A percentile compares a stretch with the other conserved stretches of the same genome.
Conservation (phyloP, 2,113 vertebrate species). For the Rhadina sibilatrix region DNA sequence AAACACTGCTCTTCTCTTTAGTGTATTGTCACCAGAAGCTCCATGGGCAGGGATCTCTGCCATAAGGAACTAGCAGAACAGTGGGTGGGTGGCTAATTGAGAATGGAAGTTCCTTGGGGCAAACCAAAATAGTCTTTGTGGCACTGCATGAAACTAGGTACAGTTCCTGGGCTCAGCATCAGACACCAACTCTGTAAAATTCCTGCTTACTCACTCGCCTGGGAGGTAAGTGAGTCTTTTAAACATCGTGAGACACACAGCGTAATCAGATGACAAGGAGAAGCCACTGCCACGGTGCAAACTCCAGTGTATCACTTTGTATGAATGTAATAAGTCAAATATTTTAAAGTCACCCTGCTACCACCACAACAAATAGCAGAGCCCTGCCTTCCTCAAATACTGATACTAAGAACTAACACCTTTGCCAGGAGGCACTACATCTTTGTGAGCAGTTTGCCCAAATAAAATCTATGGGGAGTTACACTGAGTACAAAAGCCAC, state of each 20-base stretch:
- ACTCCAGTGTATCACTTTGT: not conserved
- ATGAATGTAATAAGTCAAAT: not conserved
- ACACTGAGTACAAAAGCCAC: not conserved
- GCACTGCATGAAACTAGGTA: not conserved
- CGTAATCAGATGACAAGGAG: not conserved
- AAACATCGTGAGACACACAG: not conserved
- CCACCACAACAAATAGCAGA: not conserved
- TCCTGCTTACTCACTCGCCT: not conserved
- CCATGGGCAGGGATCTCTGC: not conserved
- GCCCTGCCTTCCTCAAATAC: not conserved
- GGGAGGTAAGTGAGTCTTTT: not conserved
- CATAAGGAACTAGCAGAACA: not conserved
- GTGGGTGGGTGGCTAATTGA: not conserved
- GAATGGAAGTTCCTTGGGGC: not conserved
- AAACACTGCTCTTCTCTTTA: not conserved
- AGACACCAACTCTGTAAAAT: not conserved
- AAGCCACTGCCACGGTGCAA: not conserved
- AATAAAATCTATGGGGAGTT: not conserved
- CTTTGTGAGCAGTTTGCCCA: not conserved
- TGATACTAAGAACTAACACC: not conserved
- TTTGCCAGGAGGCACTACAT: not conserved
- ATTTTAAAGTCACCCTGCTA: not conserved
- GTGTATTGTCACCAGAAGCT: conserved; percentile 14
- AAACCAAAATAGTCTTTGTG: not conserved
- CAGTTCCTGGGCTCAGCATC: not conserved